phyloP scores from a whole-genome alignment of 2,113 vertebrate genomes.

The Lynx canadensis region DNA sequence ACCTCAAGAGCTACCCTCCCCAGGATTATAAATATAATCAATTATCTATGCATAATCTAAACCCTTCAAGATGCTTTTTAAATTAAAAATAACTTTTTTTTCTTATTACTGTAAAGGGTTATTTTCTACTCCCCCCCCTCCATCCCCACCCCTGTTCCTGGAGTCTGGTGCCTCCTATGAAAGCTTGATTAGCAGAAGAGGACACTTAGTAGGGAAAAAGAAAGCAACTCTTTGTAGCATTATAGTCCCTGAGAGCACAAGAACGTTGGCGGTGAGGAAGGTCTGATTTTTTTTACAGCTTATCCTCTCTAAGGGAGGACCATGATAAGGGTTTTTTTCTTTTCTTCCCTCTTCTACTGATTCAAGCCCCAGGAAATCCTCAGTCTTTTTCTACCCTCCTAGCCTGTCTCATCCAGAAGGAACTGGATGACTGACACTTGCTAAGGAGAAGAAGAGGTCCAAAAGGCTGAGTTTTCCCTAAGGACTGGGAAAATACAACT shows the following conservation, averaged over 20 bases:
- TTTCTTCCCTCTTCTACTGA: not conserved
- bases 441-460: not conserved
- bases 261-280: not conserved
- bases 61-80: not conserved
- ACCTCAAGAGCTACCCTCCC: not conserved
- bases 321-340: slow-evolving; percentile 7
- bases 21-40: not conserved
- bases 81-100: slow-evolving; percentile 38
- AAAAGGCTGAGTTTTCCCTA: not conserved
- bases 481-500: not conserved
- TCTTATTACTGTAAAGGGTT: not conserved
- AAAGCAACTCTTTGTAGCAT: not conserved
- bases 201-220: not conserved
- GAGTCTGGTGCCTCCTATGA: not conserved
- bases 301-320: not conserved
- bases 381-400: not conserved
- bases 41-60: not conserved
- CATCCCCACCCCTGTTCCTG: not conserved
- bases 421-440: not conserved
- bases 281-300: not conserved
- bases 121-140: not conserved
- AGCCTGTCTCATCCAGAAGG: not conserved
- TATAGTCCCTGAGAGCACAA: not conserved
- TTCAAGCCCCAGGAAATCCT: slow-evolving; percentile 25
- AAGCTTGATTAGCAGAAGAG: slow-evolving; percentile 9